These are phyloP conservation scores for Alosa sapidissima DNA, from an alignment of 2,797 vertebrate species.

Conservation along the genomic window DNA sequence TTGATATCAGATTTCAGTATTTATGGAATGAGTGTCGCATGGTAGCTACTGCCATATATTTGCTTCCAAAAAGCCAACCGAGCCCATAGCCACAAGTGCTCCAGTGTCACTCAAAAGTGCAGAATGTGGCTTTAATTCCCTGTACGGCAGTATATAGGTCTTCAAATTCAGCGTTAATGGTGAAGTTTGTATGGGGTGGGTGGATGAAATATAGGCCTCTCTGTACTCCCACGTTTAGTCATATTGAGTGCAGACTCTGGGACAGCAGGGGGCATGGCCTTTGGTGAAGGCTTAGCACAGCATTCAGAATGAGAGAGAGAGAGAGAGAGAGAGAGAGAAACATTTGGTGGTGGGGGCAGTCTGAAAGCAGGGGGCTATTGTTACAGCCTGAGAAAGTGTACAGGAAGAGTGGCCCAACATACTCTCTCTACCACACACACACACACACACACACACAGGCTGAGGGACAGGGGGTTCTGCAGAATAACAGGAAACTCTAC, in stretches of 20 bases:
- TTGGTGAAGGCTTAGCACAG: slow-evolving; percentile 42
- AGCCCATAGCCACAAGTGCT: not conserved
- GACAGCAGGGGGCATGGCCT: slow-evolving; percentile 56
- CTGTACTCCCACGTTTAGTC: not conserved
- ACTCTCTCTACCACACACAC: slow-evolving; percentile 30
- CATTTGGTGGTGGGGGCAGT: slow-evolving; percentile 41
- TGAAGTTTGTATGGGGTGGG: not conserved
- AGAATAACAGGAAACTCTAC: slow-evolving; percentile 60
- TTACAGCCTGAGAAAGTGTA: slow-evolving; percentile 74
- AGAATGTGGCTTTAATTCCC: slow-evolving; percentile 20
- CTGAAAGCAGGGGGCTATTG: slow-evolving; percentile 61
- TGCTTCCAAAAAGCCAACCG: not conserved
- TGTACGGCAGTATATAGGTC: not conserved
- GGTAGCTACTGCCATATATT: slow-evolving; percentile 10
- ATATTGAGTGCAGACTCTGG: not conserved
- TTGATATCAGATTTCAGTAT: slow-evolving; percentile 24
- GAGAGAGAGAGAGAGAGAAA: slow-evolving; percentile 2
- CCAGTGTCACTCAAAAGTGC: not conserved
- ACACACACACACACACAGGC: slow-evolving; percentile 28
- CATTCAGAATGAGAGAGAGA: not conserved
- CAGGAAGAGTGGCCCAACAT: slow-evolving; percentile 61
- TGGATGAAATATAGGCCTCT: slow-evolving; percentile 5
- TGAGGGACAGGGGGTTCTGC: slow-evolving; percentile 37
- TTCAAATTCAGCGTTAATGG: not conserved
- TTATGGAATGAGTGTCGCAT: slow-evolving; percentile 15